Base-by-base conservation (phyloP, 2,797 vertebrate species). In the Cyclopterus lumpus region DNA sequence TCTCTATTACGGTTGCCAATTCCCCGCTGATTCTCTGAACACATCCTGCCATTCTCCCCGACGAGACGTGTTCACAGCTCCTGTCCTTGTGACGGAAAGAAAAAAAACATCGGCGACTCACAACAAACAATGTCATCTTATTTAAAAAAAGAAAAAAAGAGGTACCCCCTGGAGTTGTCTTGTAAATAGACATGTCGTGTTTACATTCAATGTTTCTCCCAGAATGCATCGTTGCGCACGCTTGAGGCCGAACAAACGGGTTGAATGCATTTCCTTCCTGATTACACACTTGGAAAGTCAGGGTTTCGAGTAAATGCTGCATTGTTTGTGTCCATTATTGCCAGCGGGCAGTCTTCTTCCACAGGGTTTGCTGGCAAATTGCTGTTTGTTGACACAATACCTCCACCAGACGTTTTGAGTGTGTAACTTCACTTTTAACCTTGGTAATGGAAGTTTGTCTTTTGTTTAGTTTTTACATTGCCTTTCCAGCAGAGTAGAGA, bases 1-100 rank as follows among this genome's bases (percentile, higher is more conserved):
- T 69, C 75, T 80, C 74, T 48, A 76, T 90, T 86, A 88, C 57
- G n/a, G 74, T 44, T 82, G 75, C 64, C 82, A 75, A 65, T 84
- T 83, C 77, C 73, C 22, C 1, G 10, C 79, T 78, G 75, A 82
- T 82, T 81, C 81, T 67, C 82, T 55, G 49, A 54, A 63, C 77
- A 72, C 78, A 57, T 67, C 42, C 73, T 67, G 53, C 68, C 71
- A 64, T 59, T 86, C 75, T 77, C 6, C 57, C 42, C 16, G 9
- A 26, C 16, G 38, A 63, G 77, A 67, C 71, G 59, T 61, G 59
- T n/a, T 75, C 72, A 73, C 59, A 65, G 81, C 63, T 71, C 80
- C 57, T 46, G 61, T 68, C 16, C 36, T 71, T 66, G 68, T 65
- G 66, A 36, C n/a, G 32, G 16, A 62, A 26, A 57, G 65, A 58